Conservation (phyloP, 2,797 vertebrate species). For the Coranthus polyacanthus region DNA sequence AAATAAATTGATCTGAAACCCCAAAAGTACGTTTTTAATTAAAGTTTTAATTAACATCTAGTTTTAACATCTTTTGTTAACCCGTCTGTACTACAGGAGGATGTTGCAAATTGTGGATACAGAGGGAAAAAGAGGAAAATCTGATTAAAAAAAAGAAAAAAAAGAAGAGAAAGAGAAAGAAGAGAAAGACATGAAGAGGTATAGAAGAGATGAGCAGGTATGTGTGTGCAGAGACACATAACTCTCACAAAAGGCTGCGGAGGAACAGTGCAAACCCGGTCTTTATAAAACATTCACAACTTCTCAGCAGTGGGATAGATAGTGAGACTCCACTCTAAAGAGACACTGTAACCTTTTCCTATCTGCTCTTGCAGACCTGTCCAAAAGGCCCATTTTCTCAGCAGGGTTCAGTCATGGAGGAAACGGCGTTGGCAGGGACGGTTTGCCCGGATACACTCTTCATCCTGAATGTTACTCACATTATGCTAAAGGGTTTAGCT, state of each 20-base stretch:
- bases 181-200: neutral
- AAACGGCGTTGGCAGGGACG: slow-evolving; percentile 5
- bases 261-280: neutral
- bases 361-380: slow-evolving; percentile 66
- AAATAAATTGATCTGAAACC: too few relatives aligned
- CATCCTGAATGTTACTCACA: slow-evolving; percentile 43
- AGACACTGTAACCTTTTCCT: slow-evolving; percentile 55
- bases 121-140: neutral
- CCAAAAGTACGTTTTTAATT: too few relatives aligned
- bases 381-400: slow-evolving; percentile 47
- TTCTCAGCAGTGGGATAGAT: slow-evolving; percentile 30
- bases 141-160: neutral
- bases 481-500: slow-evolving; percentile 61
- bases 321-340: slow-evolving; percentile 7
- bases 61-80: too few relatives aligned
- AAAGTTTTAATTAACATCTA: too few relatives aligned
- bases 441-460: slow-evolving; percentile 48
- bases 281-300: slow-evolving; percentile 46
- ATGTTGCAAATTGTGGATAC: too few relatives aligned
- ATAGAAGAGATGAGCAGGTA: neutral
- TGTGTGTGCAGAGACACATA: neutral
- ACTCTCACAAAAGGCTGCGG: slow-evolving; percentile 1
- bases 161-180: neutral
- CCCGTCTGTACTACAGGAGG: too few relatives aligned
- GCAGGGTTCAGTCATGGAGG: slow-evolving; percentile 49